Percentiles rank a stretch among this genome's conserved stretches.
phyloP scores from a whole-genome alignment of 1,140 invertebrate species.

The Reticulitermes speratus region DNA sequence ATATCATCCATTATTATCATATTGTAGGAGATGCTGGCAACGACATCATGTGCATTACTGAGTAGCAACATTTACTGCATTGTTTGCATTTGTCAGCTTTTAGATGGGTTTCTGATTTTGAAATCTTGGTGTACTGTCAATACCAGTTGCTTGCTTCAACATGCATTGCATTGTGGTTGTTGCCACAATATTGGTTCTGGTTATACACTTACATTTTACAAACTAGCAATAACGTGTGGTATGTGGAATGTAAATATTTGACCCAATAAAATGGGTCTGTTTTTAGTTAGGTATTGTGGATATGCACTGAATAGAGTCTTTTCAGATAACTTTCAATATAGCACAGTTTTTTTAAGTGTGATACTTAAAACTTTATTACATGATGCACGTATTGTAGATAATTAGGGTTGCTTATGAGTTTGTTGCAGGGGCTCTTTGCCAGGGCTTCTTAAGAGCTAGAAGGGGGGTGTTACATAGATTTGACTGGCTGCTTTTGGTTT shows the following conservation, averaged over 20 bases:
- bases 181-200: not conserved
- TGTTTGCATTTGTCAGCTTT: not conserved
- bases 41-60: not conserved
- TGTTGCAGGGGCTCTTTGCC: constrained; percentile 16
- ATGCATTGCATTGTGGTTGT: not conserved
- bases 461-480: constrained; percentile 20
- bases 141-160: not conserved
- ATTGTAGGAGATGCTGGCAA: not conserved
- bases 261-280: not conserved
- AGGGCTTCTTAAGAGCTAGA: not conserved
- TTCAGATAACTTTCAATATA: constrained; percentile 27
- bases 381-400: constrained; percentile 26
- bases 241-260: not conserved
- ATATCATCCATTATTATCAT: not conserved
- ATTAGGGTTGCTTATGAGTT: constrained; percentile 27
- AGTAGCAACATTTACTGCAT: not conserved
- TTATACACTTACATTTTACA: constrained; percentile 16
- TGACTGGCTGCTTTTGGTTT: constrained; percentile 18
- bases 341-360: constrained; percentile 26
- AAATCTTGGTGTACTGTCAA: not conserved
- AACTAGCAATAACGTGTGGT: constrained; percentile 8
- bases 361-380: constrained; percentile 26
- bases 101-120: not conserved
- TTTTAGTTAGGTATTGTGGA: not conserved
- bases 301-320: not conserved